Conservation (phyloP, 2,113 vertebrate species). For the human (Homo sapiens) region GRCh38 chr12:9079501-9080000, state of each 20-base stretch:
- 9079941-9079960: not conserved
- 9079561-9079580: not conserved
- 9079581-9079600: not conserved
- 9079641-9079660: constrained; percentile 85
- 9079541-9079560: not conserved
- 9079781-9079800: constrained; percentile 88
- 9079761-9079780: constrained; percentile 90
- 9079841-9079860: constrained; percentile 6
- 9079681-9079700: constrained; percentile 89
- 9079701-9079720: constrained; percentile 92
- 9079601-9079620: not conserved
- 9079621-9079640: constrained; percentile 81
- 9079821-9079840: not conserved
- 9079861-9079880: not conserved
- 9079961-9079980: not conserved
- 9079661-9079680: constrained; percentile 83
- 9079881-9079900: not conserved
- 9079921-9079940: not conserved
- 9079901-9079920: not conserved
- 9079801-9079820: constrained; percentile 91
- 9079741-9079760: constrained; percentile 94
- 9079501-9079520: not conserved
- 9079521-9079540: not conserved
- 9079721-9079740: constrained; percentile 91
- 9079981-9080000: not conserved